Conservation (phyloP, 2,113 vertebrate species). For the Indicator indicator region DNA sequence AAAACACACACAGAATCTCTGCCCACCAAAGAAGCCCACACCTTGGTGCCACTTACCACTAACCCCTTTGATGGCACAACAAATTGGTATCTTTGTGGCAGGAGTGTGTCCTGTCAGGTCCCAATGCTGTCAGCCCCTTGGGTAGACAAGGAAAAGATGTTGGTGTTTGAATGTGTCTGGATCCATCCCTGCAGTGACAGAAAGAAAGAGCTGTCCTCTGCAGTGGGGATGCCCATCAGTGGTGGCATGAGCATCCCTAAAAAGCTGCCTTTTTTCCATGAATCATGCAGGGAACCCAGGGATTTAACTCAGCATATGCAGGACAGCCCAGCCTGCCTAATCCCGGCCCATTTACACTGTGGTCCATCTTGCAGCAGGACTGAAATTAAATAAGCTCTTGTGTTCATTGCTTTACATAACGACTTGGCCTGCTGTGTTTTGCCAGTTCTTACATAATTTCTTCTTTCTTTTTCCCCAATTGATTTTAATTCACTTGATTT, state of each 20-base stretch:
- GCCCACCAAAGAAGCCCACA: neutral
- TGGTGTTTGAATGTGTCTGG: neutral
- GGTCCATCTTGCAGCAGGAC: slow-evolving; percentile 11
- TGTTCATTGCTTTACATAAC: slow-evolving; percentile 64
- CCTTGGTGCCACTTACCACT: neutral
- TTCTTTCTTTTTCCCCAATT: neutral
- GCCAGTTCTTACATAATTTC: slow-evolving; percentile 67
- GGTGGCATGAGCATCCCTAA: neutral
- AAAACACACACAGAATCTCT: neutral
- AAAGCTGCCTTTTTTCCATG: neutral
- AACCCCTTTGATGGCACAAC: neutral
- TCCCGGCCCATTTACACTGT: slow-evolving; percentile 17
- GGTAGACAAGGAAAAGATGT: neutral
- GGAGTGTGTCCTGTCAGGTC: neutral
- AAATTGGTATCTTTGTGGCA: neutral
- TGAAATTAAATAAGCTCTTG: slow-evolving; percentile 59
- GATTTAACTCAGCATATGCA: neutral
- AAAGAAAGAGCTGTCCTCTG: neutral
- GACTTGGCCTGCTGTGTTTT: slow-evolving; percentile 28
- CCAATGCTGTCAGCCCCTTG: fast-evolving
- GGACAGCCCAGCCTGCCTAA: slow-evolving; percentile 15
- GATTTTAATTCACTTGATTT: slow-evolving; percentile 55
- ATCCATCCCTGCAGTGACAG: neutral
- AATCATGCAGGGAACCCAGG: neutral
- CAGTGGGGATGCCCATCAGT: neutral